Evolutionary conservation across 2,113 vertebrate species (phyloP).

Genomic region (Vulpes vulpes): DNA sequence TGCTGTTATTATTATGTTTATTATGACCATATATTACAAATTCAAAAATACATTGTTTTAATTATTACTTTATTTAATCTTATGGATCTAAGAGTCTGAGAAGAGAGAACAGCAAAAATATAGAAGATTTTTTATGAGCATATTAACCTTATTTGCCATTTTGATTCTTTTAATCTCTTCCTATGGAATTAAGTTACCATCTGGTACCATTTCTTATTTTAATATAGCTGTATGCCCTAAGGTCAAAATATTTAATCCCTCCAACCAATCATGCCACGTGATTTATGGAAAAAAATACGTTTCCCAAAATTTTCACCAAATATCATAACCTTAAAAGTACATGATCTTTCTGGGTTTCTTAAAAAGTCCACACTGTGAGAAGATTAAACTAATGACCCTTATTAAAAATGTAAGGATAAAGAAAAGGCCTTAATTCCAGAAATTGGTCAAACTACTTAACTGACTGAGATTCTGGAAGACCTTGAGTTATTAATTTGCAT

Average conservation of each 20-base stretch:
- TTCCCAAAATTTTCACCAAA: background rate
- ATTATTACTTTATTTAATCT: background rate
- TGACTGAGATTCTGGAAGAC: background rate
- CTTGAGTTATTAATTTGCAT: background rate
- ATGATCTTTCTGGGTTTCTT: background rate
- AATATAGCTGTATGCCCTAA: background rate
- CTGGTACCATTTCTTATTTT: background rate
- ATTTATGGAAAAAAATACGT: background rate
- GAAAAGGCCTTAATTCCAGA: background rate
- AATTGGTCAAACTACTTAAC: background rate
- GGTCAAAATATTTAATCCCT: background rate
- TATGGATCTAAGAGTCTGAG: background rate
- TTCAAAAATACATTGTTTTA: background rate
- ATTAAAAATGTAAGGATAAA: background rate
- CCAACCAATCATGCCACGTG: background rate
- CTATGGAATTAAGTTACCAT: background rate
- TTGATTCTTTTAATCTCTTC: background rate
- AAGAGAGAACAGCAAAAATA: background rate
- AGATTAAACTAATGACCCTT: background rate
- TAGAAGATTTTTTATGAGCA: background rate
- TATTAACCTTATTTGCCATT: background rate
- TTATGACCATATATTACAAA: background rate
- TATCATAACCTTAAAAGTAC: background rate
- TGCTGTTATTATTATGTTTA: background rate
- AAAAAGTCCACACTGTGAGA: background rate